Evolutionary conservation across 2,888 invertebrate species (phyloP), one percentile per base, ranked within the genome.

Genomic region (Candidula unifasciata): DNA sequence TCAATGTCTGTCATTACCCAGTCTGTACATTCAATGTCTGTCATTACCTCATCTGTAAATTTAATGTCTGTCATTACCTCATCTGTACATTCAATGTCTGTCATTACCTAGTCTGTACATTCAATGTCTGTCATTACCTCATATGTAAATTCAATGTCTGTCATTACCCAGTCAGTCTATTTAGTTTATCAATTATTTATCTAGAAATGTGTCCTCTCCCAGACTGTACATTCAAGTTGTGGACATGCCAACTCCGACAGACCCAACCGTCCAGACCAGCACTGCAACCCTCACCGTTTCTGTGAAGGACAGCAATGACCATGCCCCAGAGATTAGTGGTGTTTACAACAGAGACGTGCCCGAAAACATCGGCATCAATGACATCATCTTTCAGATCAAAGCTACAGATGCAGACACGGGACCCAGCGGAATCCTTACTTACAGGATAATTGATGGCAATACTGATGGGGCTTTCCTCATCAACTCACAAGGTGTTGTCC

Each of bases 291-390:
- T 92, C n/a, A 91, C 90, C 13, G 86, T 92, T 2, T 27, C 85
- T 2, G 79, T 92, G 24, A 84, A 78, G 27, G 91, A 91, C 79
- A 89, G 89, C 21, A 92, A 92, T 82, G 91, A 92, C 83, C 89
- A 91, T 81, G 64, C 71, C 33, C 92, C 92, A 16, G 84, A 86
- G 8, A 88, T 91, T 18, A 82, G 69, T 27, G 89, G 90, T 13
- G 86, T 87, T 18, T 81, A 82, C 78, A 91, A 91, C 79, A 85
- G 80, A n/a, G 86, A 86, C 3, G 82, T 90, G 24, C 6, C 88
- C 0, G 92, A 92, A 85, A 86, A 89, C 81, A 86, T 89, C 8
- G 80, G 85, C 10, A 80, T 89, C 18, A 89, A 90, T 33, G 84
- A 83, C 2, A 83, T 90, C 5, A 88, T 91, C 13, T 87, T 88